These are phyloP conservation scores for Miopithecus talapoin DNA, from an alignment of 2,797 vertebrate genomes.

Conservation along the genomic window DNA sequence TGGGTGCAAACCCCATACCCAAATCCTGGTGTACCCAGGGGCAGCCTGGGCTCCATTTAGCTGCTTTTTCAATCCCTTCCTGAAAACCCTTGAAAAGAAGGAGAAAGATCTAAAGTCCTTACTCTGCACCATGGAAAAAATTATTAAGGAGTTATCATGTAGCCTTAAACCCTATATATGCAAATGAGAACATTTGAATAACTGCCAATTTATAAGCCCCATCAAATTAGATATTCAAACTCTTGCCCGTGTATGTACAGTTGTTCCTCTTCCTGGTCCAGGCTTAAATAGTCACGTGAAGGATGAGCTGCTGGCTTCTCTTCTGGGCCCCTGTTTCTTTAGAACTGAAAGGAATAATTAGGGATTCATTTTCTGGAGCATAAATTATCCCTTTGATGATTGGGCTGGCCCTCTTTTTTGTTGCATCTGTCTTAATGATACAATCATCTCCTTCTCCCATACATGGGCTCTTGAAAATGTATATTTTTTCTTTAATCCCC, in stretches of 20 bases:
- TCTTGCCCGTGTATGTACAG: conserved; percentile 11
- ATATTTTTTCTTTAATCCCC: neutral
- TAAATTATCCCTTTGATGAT: conserved; percentile 17
- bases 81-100: conserved; percentile 28
- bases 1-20: neutral
- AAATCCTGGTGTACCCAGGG: neutral
- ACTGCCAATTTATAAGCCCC: conserved; percentile 65
- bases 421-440: neutral
- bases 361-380: neutral
- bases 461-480: neutral
- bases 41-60: neutral
- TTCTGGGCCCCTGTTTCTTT: conserved; percentile 17
- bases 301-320: conserved; percentile 12
- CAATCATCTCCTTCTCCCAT: neutral
- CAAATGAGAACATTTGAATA: conserved; percentile 74
- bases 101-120: conserved; percentile 52
- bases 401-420: neutral
- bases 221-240: conserved; percentile 68
- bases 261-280: conserved; percentile 40
- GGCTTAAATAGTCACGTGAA: conserved; percentile 44
- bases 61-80: neutral
- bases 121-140: conserved; percentile 35
- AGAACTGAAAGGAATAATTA: conserved; percentile 39
- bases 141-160: conserved; percentile 42
- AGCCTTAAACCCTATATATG: conserved; percentile 68